These are phyloP conservation scores for Dione vanillae DNA, from an alignment of 2,888 invertebrate genomes.

Conservation along the genomic window DNA sequence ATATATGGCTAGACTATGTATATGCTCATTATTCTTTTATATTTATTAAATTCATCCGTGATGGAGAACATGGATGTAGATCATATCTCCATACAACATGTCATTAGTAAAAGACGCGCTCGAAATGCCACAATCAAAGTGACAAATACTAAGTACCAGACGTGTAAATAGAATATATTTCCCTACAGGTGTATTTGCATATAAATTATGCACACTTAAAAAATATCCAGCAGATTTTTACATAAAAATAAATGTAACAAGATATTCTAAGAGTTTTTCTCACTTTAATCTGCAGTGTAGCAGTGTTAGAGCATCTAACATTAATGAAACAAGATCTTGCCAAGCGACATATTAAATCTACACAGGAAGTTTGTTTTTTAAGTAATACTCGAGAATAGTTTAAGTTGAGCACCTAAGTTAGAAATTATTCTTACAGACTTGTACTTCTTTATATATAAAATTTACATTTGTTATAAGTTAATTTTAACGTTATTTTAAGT, in stretches of 20 bases:
- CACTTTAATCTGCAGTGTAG: slow-evolving; percentile 32
- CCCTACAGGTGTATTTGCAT: no score
- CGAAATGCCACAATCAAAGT: no score
- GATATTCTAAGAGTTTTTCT: slow-evolving; percentile 21
- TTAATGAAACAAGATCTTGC: slow-evolving; percentile 22
- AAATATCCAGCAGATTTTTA: background rate
- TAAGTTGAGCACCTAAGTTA: background rate
- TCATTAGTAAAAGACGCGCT: no score
- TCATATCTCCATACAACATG: no score
- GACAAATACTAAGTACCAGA: no score
- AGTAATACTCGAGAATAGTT: background rate
- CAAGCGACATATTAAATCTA: slow-evolving; percentile 2
- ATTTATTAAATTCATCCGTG: no score
- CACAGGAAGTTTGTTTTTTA: background rate
- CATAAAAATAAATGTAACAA: slow-evolving; percentile 13
- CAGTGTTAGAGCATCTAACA: slow-evolving; percentile 25
- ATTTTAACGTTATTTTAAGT: background rate
- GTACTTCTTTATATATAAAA: background rate
- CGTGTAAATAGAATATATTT: no score
- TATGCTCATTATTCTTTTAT: no score
- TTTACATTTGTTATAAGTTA: background rate
- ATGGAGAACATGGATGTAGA: no score
- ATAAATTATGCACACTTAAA: background rate
- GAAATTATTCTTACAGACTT: background rate
- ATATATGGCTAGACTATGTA: no score